Evolutionary conservation across 2,797 vertebrate genomes (phyloP), one percentile per base, ranked within the genome.

Genomic region (Oreonectes daqikongensis): DNA sequence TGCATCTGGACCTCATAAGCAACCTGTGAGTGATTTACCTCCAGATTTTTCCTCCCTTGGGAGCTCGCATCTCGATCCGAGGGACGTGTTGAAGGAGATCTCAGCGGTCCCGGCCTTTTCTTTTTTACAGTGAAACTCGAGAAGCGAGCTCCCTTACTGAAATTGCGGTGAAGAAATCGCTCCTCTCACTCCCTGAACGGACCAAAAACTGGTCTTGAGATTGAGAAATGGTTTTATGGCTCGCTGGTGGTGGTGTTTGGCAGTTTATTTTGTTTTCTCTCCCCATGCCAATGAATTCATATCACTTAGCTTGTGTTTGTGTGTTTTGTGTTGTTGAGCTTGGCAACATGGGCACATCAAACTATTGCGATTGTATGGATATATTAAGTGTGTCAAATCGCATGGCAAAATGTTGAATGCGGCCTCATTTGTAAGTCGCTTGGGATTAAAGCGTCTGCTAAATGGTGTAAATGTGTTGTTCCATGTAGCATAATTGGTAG

Each of bases 1-100:
- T 87, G 84, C 84, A 89, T 90, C 85, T 90, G 86, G 84, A 82
- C 83, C 85, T 85, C 85, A 84, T 87, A 74, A 84, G 78, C 82
- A 78, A 64, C 10, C 77, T 81, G 24, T 77, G 81, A 86, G 85
- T 87, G 84, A 89, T 90, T 89, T 88, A 86, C 78, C 79, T 77
- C 79, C 48, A 40, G 67, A 53, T 55, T 86, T 78, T 68, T 77
- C 79, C n/a, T 80, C 57, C 74, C 38, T 70, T 32, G 68, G 73
- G 77, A 74, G 52, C n/a, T 15, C 9, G 8, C 28, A 22, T 78
- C 57, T 81, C 79, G 50, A 64, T n/a, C 67, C 18, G 48, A 15
- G 30, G 32, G 66, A 79, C 26, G 67, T 66, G 72, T 65, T 72
- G 71, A 69, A 60, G 67, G 68, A 76, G 68, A 59, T 28, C 50